phyloP scores from a whole-genome alignment of 2,113 vertebrate genomes.

The Asarcornis scutulata region DNA sequence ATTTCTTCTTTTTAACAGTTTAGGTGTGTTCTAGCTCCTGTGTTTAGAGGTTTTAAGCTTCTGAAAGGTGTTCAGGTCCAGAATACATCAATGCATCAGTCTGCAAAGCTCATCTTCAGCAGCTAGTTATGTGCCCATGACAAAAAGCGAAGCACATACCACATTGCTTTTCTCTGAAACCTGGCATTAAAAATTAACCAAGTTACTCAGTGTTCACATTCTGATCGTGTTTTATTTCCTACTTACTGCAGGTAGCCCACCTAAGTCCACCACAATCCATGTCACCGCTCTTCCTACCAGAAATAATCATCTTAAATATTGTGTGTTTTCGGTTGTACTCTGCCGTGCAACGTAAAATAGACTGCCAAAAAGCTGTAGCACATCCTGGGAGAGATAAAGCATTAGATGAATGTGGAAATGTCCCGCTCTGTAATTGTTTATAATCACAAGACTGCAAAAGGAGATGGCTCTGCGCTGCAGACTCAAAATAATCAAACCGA shows the following conservation, averaged over 20 bases:
- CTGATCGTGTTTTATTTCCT: not conserved
- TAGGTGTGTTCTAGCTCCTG: not conserved
- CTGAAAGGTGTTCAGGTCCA: not conserved
- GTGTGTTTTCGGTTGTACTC: not conserved
- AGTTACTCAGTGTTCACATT: accelerated
- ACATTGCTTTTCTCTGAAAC: not conserved
- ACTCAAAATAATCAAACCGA: not conserved
- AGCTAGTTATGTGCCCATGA: not conserved
- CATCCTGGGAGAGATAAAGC: not conserved
- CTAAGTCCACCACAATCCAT: accelerated
- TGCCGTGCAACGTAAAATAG: accelerated
- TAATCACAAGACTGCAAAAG: not conserved
- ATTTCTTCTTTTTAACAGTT: not conserved
- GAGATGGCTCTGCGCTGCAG: not conserved
- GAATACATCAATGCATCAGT: not conserved
- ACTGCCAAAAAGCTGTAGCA: not conserved
- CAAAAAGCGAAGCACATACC: accelerated
- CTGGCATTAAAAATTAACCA: not conserved
- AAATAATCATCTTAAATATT: not conserved
- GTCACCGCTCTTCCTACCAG: not conserved
- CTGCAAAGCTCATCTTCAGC: not conserved
- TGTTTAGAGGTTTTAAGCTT: not conserved
- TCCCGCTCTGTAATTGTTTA: accelerated
- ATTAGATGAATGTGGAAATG: not conserved
- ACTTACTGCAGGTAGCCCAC: not conserved